Evolutionary conservation across 1,140 invertebrate genomes (phyloP).

Genomic region (Orchestia grillus): DNA sequence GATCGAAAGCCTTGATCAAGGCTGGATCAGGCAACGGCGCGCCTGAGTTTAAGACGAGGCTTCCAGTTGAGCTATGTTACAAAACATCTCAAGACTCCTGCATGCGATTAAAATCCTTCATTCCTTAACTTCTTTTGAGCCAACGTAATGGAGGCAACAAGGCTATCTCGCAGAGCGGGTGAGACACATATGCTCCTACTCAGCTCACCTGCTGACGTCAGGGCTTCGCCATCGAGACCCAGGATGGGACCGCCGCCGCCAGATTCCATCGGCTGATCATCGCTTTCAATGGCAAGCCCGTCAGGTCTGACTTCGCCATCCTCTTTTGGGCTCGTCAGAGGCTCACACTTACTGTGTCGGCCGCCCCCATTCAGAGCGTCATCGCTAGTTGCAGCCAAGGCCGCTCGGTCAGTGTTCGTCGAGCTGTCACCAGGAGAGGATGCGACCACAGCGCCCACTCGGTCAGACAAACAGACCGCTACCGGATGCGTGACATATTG

Average conservation of each 20-base stretch:
- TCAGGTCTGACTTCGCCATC: background rate
- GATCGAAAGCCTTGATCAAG: too few species aligned
- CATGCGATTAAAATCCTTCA: background rate
- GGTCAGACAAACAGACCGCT: conserved; percentile 31
- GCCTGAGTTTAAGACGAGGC: too few species aligned
- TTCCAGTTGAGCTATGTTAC: too few species aligned
- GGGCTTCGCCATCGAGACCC: background rate
- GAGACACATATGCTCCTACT: conserved; percentile 15
- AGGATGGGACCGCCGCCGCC: background rate
- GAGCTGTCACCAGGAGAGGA: conserved; percentile 2
- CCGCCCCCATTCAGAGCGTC: background rate
- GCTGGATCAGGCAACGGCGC: too few species aligned
- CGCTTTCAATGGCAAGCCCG: background rate
- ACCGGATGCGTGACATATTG: background rate
- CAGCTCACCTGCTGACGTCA: background rate
- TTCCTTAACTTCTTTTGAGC: conserved; percentile 17
- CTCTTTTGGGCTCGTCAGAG: background rate
- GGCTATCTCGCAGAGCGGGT: conserved; percentile 4
- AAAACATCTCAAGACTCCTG: background rate
- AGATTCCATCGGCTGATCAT: background rate
- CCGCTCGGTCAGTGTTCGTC: background rate
- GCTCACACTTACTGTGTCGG: background rate
- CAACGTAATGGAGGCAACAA: background rate
- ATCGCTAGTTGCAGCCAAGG: background rate
- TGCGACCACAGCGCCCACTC: background rate